These are phyloP conservation scores for Myotis yumanensis DNA, from an alignment of 2,113 vertebrate species.

Conservation along the genomic window DNA sequence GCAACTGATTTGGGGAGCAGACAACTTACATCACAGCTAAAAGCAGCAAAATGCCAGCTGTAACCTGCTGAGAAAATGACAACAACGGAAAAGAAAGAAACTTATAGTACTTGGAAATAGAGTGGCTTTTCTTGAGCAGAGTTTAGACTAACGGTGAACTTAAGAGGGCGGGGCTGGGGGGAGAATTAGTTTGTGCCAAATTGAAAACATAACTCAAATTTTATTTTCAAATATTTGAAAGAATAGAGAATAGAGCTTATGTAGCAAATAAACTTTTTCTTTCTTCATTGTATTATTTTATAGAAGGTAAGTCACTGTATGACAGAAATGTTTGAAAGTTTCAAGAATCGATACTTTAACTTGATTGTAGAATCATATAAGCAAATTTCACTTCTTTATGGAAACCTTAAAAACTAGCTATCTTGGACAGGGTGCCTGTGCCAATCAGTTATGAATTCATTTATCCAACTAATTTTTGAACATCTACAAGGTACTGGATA, in stretches of 20 bases:
- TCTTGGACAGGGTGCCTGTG: not conserved
- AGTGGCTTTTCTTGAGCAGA: not conserved
- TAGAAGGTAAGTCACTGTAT: not conserved
- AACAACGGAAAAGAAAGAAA: not conserved
- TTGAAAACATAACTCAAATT: not conserved
- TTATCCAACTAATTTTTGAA: not conserved
- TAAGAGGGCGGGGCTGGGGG: not conserved
- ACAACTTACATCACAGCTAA: not conserved
- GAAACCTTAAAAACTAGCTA: not conserved
- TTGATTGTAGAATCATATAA: not conserved
- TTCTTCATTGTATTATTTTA: not conserved
- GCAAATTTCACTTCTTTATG: not conserved
- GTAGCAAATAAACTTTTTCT: not conserved
- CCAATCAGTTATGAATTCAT: not conserved
- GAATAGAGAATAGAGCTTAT: not conserved
- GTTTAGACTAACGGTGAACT: not conserved
- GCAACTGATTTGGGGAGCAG: slow-evolving; percentile 13
- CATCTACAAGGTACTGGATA: not conserved
- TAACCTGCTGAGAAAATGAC: slow-evolving; percentile 1
- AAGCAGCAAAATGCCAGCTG: not conserved
- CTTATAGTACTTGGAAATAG: not conserved
- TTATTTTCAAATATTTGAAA: not conserved
- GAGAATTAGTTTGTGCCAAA: not conserved
- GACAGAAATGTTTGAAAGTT: not conserved
- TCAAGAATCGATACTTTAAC: not conserved